Evolutionary conservation across 2,113 vertebrate species (phyloP).

Genomic region (Ardeotis arabs): DNA sequence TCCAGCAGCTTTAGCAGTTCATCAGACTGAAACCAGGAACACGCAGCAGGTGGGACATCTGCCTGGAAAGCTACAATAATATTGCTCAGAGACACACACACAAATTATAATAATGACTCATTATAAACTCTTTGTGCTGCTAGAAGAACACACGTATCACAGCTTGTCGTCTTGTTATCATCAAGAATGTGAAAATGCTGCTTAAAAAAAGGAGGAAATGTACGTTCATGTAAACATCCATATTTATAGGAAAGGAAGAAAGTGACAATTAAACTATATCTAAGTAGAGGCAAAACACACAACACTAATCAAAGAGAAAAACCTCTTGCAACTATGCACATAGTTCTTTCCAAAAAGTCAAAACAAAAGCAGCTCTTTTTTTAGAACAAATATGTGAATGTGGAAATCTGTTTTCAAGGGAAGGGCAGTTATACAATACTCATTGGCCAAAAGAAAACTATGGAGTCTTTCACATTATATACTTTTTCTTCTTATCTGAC

Average conservation of each 20-base stretch:
- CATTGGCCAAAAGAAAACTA: not conserved
- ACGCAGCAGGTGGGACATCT: slow-evolving; percentile 18
- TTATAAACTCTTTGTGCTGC: slow-evolving; percentile 23
- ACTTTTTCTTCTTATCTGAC: not conserved
- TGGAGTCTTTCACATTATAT: accelerated
- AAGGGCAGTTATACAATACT: not conserved
- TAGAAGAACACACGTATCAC: slow-evolving; percentile 16
- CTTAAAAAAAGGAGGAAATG: not conserved
- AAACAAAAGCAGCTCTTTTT: not conserved
- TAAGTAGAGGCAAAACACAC: not conserved
- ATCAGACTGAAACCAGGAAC: slow-evolving; percentile 47
- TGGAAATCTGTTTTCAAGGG: not conserved
- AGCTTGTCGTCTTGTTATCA: slow-evolving; percentile 51
- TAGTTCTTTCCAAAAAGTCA: not conserved
- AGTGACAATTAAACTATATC: not conserved
- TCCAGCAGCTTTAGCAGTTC: slow-evolving; percentile 37
- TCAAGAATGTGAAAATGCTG: not conserved
- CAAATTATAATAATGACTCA: slow-evolving; percentile 53
- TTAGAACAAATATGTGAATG: not conserved
- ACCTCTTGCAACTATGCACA: not conserved
- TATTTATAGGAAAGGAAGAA: slow-evolving; percentile 1
- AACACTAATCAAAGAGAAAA: not conserved
- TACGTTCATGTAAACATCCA: not conserved
- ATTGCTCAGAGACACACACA: slow-evolving; percentile 25
- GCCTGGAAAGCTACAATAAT: slow-evolving; percentile 26